These are phyloP conservation scores for Theonella swinhoei DNA, from an alignment of 37 sponge, comb jelly and placozoan species.

Conservation along the genomic window DNA sequence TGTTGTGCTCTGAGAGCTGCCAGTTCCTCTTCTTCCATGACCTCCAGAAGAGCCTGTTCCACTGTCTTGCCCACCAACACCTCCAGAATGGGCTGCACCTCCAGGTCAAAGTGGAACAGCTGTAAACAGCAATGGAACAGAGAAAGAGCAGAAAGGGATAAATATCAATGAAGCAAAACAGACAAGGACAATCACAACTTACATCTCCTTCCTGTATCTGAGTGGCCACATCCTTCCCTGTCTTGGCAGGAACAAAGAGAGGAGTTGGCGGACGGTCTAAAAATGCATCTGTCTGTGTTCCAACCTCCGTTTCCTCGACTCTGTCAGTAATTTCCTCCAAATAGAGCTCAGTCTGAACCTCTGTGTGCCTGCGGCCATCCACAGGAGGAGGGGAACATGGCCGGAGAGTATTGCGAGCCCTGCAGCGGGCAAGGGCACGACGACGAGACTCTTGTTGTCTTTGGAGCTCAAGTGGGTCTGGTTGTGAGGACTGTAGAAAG, in stretches of 20 bases:
- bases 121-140: conserved; percentile 53
- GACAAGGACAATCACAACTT: too few species aligned
- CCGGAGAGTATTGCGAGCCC: too few species aligned
- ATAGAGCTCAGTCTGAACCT: too few species aligned
- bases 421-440: too few species aligned
- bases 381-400: too few species aligned
- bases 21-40: conserved; percentile 99
- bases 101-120: conserved; percentile 98
- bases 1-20: conserved; percentile 87
- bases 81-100: conserved; percentile 94
- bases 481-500: too few species aligned
- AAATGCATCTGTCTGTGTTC: too few species aligned
- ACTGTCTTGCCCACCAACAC: conserved; percentile 99
- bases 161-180: background rate
- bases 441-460: too few species aligned
- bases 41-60: conserved; percentile 97
- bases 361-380: too few species aligned
- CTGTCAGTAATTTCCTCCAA: too few species aligned
- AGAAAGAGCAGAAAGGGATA: background rate
- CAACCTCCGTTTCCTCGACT: too few species aligned
- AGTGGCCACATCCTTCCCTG: conserved; percentile 91
- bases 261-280: conserved; percentile 97
- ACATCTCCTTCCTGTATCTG: conserved; percentile 99
- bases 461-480: too few species aligned
- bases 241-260: conserved; percentile 96